Evolutionary conservation across 2,797 vertebrate species (phyloP), one percentile per base, ranked within the genome.

Genomic region (Ctenochaetus hawaiiensis): DNA sequence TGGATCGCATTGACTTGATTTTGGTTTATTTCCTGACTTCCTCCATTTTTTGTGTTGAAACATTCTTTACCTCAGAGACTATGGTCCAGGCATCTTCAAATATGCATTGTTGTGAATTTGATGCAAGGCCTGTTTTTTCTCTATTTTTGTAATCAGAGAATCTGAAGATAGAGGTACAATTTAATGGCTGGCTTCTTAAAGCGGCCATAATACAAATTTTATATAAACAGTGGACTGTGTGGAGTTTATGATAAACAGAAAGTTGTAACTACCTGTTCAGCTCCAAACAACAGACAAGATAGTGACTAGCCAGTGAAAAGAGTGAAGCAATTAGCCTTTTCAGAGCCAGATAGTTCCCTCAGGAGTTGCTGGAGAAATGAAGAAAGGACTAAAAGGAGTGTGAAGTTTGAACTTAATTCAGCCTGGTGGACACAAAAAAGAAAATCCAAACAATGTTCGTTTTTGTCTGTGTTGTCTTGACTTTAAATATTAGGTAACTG

Each of bases 351-450:
- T 17, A 41, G 17, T 53, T 53, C 20, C 14, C 37, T 49, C 56
- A 23, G 56, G 56, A 41, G 34, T 8, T 12, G 9, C 0, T 44
- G 39, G 17, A 20, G 41, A 61, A 52, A 13, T 11, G 41, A 41
- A 54, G 23, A 72, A 37, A 39, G 26, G 18, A 18, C 41, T 17
- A 47, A 68, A 68, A 56, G 53, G 13, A 26, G 14, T 57, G 12
- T 13, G 20, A 3, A 34, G 30, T 34, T 34, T 34, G 30, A 34
- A 34, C 30, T 34, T 34, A 34, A 30, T 34, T 34, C 30, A 34
- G 6, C 30, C 44, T 43, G 43, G n/a, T 58, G 9, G 23, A 47
- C 39, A 59, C 13, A 34, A 45, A 34, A 7, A 67, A 0, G 1
- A 16, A 13, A 39, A n/a, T 4, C 8, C 12, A 44, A 44, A 5